Percentiles rank a stretch among this genome's conserved stretches.
Evolutionary conservation across 2,888 invertebrate genomes (phyloP).

Genomic region (Drosophila quasianomalipes): DNA sequence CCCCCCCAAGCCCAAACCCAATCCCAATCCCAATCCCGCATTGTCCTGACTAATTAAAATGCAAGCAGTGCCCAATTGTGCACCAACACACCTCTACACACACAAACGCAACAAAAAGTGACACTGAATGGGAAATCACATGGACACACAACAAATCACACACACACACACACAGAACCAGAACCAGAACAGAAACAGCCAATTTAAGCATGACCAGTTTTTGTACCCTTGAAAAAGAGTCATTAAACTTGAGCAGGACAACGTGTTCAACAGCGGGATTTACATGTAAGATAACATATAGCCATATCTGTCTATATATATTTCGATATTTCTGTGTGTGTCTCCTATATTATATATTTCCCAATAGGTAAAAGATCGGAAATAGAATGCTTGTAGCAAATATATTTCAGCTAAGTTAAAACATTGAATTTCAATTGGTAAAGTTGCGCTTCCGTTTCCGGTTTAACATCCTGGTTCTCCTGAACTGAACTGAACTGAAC

Average conservation of each 20-base stretch:
- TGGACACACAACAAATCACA: neutral
- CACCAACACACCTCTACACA: constrained; percentile 4
- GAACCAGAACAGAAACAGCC: no score
- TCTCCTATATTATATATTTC: no score
- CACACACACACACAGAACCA: neutral
- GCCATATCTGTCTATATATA: neutral
- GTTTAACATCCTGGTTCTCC: neutral
- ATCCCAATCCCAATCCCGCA: constrained; percentile 27
- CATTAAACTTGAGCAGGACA: neutral
- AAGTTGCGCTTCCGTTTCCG: neutral
- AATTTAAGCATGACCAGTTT: constrained; percentile 24
- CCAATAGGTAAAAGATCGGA: no score
- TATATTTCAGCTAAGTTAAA: no score
- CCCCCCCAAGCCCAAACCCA: neutral
- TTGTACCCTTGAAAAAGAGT: constrained; percentile 8
- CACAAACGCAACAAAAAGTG: constrained; percentile 27
- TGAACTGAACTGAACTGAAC: neutral
- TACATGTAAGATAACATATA: neutral
- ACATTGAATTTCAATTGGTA: neutral
- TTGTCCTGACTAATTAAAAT: constrained; percentile 66
- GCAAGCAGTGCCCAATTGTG: constrained; percentile 24
- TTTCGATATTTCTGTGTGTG: neutral
- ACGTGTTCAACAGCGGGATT: neutral
- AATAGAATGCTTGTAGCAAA: no score
- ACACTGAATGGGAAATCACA: constrained; percentile 38